phyloP scores from a whole-genome alignment of 2,797 vertebrate genomes.

The Tolypeutes matacus region DNA sequence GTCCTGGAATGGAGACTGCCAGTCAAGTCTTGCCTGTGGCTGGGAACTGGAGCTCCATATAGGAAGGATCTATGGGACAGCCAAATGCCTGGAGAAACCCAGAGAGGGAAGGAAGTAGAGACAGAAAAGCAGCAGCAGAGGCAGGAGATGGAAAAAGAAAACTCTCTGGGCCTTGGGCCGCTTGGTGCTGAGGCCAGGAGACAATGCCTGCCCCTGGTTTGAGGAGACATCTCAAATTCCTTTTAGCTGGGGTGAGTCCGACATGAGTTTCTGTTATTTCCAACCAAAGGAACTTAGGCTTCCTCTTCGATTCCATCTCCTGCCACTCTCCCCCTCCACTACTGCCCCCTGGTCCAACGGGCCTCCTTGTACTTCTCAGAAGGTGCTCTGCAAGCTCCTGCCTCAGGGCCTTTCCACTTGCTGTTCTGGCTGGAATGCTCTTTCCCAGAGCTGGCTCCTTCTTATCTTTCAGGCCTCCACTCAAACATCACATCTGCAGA shows the following conservation, averaged over 20 bases:
- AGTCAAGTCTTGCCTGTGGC: not conserved
- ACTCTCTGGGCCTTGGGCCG: not conserved
- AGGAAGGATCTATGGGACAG: not conserved
- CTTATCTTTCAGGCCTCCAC: not conserved
- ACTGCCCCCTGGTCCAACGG: not conserved
- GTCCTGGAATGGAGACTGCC: not conserved
- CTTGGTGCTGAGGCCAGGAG: not conserved
- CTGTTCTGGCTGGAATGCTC: not conserved
- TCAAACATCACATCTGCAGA: not conserved
- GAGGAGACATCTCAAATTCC: not conserved
- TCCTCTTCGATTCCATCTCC: not conserved
- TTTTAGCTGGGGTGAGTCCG: not conserved
- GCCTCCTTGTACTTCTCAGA: not conserved
- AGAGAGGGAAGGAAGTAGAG: not conserved
- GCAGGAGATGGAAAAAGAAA: not conserved
- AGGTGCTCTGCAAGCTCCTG: not conserved
- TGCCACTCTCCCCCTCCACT: not conserved
- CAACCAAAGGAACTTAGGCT: not conserved
- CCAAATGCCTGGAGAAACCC: not conserved
- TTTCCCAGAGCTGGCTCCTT: slow-evolving; percentile 25
- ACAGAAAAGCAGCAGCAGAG: not conserved
- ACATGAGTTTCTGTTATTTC: slow-evolving; percentile 1
- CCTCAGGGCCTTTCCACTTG: slow-evolving; percentile 9
- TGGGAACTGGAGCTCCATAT: not conserved
- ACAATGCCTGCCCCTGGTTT: not conserved